These are phyloP conservation scores for Hippasteria phrygiana DNA, from an alignment of 53 echinoderm and acorn worm genomes.

Conservation along the genomic window DNA sequence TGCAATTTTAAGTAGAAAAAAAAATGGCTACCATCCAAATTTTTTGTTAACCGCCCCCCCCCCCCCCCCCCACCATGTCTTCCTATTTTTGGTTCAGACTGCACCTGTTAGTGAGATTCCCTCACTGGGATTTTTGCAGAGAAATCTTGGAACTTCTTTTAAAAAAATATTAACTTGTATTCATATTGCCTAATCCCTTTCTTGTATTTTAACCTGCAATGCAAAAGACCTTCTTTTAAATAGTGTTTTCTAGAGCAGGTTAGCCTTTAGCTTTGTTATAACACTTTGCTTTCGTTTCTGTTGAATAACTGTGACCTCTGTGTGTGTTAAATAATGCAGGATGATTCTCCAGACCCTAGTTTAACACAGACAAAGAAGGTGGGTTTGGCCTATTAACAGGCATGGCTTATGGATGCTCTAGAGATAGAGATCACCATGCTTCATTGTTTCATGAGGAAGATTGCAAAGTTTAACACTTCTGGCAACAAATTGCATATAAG, in stretches of 20 bases:
- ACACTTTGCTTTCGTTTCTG: neutral
- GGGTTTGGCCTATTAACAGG: slow-evolving; percentile 10
- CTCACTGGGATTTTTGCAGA: no score
- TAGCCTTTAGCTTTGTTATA: neutral
- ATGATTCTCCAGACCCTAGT: slow-evolving; percentile 18
- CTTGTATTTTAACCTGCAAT: no score
- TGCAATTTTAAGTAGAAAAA: no score
- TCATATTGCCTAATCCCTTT: no score
- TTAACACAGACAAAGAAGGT: slow-evolving; percentile 19
- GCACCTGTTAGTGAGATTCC: no score
- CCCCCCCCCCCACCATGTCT: no score
- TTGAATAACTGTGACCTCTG: neutral
- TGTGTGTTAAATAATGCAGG: slow-evolving; percentile 27
- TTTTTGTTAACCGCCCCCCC: no score
- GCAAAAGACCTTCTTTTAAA: neutral
- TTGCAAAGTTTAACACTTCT: slow-evolving; percentile 14
- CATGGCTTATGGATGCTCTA: neutral
- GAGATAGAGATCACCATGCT: neutral
- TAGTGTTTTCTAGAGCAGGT: neutral
- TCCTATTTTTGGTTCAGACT: no score
- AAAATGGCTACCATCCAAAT: no score
- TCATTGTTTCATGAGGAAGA: slow-evolving; percentile 3
- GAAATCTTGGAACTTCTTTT: no score
- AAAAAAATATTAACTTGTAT: no score
- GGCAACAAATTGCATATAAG: no score